phyloP scores from a whole-genome alignment of 1,140 invertebrate species.

The Theocolax elegans region DNA sequence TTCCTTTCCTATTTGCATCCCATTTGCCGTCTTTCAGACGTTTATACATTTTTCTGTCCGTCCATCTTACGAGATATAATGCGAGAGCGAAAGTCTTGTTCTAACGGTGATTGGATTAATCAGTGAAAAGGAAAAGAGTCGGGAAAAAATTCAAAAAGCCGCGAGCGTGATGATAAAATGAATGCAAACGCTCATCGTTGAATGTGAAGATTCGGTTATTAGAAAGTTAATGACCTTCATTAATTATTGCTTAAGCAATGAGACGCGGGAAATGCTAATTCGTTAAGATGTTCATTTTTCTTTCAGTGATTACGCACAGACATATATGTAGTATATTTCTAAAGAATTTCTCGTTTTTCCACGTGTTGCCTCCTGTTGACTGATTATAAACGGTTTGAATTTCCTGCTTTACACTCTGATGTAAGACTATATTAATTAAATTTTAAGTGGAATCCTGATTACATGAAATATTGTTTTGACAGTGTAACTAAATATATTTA shows the following conservation, averaged over 20 bases:
- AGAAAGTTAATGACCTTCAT: conserved; percentile 1
- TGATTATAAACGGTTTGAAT: too few species aligned
- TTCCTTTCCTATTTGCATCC: too few species aligned
- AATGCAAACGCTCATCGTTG: not conserved
- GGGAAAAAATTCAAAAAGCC: not conserved
- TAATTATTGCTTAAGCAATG: conserved; percentile 2
- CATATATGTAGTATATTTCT: not conserved
- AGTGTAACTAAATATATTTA: too few species aligned
- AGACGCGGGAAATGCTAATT: not conserved
- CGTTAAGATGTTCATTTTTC: not conserved
- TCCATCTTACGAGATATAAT: not conserved
- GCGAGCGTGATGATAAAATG: not conserved
- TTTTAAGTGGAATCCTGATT: not conserved
- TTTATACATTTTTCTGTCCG: not conserved
- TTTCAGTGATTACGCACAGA: not conserved
- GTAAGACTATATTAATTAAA: not conserved
- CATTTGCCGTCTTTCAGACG: too few species aligned
- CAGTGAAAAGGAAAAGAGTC: conserved; percentile 19
- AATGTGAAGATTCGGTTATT: not conserved
- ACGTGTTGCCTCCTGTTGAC: too few species aligned
- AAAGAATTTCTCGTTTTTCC: not conserved
- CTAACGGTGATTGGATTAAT: not conserved
- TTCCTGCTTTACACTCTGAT: too few species aligned
- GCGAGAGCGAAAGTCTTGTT: conserved; percentile 3
- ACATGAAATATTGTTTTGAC: not conserved